Evolutionary conservation across 2,113 vertebrate species (phyloP).

Genomic region (Aegotheles bennettii): DNA sequence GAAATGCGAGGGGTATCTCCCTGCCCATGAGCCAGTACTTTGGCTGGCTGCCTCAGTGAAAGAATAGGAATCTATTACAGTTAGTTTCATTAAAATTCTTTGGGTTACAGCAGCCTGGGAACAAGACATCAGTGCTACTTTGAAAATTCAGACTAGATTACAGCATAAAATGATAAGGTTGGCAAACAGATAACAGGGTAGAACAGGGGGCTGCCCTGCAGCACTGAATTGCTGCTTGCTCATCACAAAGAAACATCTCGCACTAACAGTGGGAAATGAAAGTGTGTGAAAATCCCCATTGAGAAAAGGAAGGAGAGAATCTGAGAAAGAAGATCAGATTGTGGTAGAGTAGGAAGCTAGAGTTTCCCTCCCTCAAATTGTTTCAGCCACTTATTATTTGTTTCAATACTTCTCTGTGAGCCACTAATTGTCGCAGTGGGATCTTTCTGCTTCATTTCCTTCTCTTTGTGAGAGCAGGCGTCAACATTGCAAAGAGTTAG

Average conservation of each 20-base stretch:
- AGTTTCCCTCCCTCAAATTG: slow-evolving; percentile 39
- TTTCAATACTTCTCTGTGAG: slow-evolving; percentile 52
- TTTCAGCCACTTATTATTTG: slow-evolving; percentile 48
- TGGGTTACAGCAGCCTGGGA: not conserved
- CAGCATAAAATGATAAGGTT: not conserved
- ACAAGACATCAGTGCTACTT: not conserved
- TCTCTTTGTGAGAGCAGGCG: slow-evolving; percentile 46
- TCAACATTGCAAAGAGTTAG: slow-evolving; percentile 54
- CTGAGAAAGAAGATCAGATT: slow-evolving; percentile 37
- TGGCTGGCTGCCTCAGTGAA: not conserved
- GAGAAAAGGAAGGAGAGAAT: not conserved
- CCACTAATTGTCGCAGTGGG: slow-evolving; percentile 54
- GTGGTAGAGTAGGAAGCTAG: slow-evolving; percentile 23
- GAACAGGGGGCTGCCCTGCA: not conserved
- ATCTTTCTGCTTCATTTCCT: slow-evolving; percentile 62
- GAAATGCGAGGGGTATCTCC: not conserved
- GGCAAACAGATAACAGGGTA: not conserved
- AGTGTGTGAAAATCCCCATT: not conserved
- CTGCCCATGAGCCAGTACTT: not conserved
- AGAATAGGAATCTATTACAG: not conserved
- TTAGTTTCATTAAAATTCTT: slow-evolving; percentile 16
- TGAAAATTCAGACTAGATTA: slow-evolving; percentile 12
- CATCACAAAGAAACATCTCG: not conserved
- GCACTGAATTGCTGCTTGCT: not conserved
- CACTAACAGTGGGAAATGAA: not conserved